Evolutionary conservation across 2,113 vertebrate species (phyloP).

Genomic region (Pachycephala philippinensis): DNA sequence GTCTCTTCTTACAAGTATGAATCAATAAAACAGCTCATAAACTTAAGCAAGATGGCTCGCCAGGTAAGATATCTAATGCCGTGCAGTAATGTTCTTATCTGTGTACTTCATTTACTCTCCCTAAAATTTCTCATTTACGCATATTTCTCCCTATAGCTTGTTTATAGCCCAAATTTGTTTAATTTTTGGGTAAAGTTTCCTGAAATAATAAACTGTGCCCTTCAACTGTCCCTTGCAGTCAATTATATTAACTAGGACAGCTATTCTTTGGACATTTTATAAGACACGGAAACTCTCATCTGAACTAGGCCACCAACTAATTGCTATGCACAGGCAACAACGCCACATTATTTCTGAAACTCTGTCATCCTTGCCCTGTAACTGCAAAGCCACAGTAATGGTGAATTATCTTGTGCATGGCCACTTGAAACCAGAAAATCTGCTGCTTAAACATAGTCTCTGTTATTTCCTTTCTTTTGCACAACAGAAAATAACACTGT

Average conservation of each 20-base stretch:
- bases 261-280: slow-evolving; percentile 51
- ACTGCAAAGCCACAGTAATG: neutral
- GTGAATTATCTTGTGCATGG: neutral
- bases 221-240: slow-evolving; percentile 30
- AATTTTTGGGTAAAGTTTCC: neutral
- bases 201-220: neutral
- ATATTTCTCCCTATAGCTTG: neutral
- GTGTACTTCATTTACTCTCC: neutral
- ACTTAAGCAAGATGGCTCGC: neutral
- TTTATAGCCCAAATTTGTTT: neutral
- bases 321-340: slow-evolving; percentile 56
- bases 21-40: neutral
- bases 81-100: neutral
- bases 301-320: slow-evolving; percentile 62
- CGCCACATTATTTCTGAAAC: slow-evolving; percentile 37
- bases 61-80: neutral
- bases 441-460: neutral
- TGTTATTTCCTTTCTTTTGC: neutral
- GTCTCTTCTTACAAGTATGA: neutral
- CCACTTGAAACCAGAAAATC: neutral
- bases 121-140: neutral
- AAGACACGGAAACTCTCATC: slow-evolving; percentile 29
- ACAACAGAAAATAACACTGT: neutral
- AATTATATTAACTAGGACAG: slow-evolving; percentile 59
- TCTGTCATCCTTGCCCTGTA: neutral